Evolutionary conservation across 92 coral and sea anemone species (phyloP).

Genomic region (Micromussa lordhowensis): DNA sequence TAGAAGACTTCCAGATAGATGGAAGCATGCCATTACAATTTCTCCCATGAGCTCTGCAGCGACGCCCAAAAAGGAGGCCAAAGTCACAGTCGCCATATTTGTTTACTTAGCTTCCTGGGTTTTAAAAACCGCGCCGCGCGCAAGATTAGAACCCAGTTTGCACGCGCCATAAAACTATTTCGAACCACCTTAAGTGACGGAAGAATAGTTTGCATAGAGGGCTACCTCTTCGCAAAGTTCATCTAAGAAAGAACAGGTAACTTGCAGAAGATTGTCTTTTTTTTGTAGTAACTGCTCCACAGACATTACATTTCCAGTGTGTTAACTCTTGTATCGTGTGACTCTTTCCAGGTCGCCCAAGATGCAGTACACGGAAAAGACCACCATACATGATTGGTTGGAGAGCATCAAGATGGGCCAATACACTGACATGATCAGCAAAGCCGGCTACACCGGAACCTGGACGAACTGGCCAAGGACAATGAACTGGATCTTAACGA

Average conservation of each 20-base stretch:
- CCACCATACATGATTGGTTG: constrained; percentile 85
- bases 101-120: too few species aligned
- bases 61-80: too few species aligned
- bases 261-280: too few species aligned
- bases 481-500: constrained; percentile 81
- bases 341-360: constrained; percentile 69
- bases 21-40: too few species aligned
- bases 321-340: neutral
- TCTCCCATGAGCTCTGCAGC: too few species aligned
- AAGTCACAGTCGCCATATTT: too few species aligned
- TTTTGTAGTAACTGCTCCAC: neutral
- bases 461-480: constrained; percentile 66
- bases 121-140: too few species aligned
- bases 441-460: constrained; percentile 80
- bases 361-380: constrained; percentile 64
- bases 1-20: too few species aligned
- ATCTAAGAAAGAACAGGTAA: too few species aligned
- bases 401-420: constrained; percentile 88
- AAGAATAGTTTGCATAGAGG: neutral
- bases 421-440: constrained; percentile 70
- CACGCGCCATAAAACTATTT: too few species aligned
- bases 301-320: neutral
- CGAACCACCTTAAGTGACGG: neutral
- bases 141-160: too few species aligned
- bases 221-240: neutral